phyloP scores from a whole-genome alignment of 2,888 invertebrate species.

The Catocala sponsa region DNA sequence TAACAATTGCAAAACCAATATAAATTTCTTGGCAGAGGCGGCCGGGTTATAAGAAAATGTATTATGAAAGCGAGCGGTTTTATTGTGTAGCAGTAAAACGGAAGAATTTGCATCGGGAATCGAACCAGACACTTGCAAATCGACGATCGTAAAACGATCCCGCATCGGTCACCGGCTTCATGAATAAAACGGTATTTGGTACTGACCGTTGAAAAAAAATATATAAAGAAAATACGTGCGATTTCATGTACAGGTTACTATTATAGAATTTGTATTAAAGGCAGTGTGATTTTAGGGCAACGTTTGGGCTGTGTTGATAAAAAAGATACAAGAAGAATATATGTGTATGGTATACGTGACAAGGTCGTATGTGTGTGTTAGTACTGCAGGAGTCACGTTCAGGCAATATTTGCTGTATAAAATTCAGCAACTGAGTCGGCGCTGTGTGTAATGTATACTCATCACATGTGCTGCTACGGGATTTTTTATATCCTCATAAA shows the following conservation, averaged over 20 bases:
- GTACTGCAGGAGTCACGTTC: constrained; percentile 76
- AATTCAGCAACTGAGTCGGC: constrained; percentile 74
- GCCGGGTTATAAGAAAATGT: constrained; percentile 66
- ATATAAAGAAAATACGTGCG: constrained; percentile 19
- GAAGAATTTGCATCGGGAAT: constrained; percentile 77
- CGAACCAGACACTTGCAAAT: constrained; percentile 78
- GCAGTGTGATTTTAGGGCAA: constrained; percentile 15
- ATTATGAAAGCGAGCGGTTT: constrained; percentile 76
- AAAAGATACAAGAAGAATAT: constrained; percentile 31
- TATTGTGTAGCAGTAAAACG: constrained; percentile 76
- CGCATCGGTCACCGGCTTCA: constrained; percentile 70
- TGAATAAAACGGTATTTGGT: constrained; percentile 71
- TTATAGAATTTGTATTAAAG: constrained; percentile 17
- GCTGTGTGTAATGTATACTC: constrained; percentile 60
- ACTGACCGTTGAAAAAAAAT: constrained; percentile 29
- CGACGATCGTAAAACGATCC: constrained; percentile 80
- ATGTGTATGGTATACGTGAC: constrained; percentile 26
- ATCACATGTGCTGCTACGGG: constrained; percentile 48
- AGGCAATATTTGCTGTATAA: constrained; percentile 80
- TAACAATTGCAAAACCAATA: constrained; percentile 66
- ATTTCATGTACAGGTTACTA: constrained; percentile 17
- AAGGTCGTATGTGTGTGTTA: constrained; percentile 46
- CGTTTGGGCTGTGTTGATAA: constrained; percentile 25
- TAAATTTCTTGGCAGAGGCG: constrained; percentile 64
- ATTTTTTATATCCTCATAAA: constrained; percentile 44